A percentile compares a stretch with the other conserved stretches of the same genome.
phyloP scores from a whole-genome alignment of 2,888 invertebrate species.

The Drosophila formosana region DNA sequence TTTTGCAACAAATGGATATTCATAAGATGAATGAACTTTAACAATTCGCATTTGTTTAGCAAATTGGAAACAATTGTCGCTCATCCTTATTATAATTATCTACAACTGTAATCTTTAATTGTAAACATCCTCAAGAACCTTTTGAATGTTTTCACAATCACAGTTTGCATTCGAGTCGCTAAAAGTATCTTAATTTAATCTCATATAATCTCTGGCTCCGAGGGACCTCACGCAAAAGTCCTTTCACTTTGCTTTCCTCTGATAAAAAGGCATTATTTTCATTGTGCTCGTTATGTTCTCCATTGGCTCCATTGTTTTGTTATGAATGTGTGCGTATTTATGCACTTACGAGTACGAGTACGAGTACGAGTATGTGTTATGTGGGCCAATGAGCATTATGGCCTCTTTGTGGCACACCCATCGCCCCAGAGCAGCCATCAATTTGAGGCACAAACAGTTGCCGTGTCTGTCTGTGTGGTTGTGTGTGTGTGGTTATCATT shows the following conservation, averaged over 20 bases:
- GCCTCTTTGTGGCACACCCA: conserved; percentile 29
- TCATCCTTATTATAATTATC: not conserved
- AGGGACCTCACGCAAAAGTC: conserved; percentile 12
- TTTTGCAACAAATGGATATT: not conserved
- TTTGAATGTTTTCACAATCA: not conserved
- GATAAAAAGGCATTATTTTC: conserved; percentile 17
- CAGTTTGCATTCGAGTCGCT: not conserved
- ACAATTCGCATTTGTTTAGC: not conserved
- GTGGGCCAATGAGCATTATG: conserved; percentile 61
- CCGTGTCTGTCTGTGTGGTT: not conserved
- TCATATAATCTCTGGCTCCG: conserved; percentile 19
- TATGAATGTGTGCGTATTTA: conserved; percentile 27
- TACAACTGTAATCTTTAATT: not conserved
- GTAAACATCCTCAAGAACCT: not conserved
- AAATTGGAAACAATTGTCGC: not conserved
- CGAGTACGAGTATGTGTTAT: conserved; percentile 32
- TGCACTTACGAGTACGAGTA: conserved; percentile 21
- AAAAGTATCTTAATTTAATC: conserved; percentile 31
- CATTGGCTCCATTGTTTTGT: conserved; percentile 33
- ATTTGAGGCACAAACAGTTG: conserved; percentile 31
- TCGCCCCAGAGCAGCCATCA: conserved; percentile 28
- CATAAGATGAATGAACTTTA: not conserved
- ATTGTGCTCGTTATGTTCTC: conserved; percentile 31
- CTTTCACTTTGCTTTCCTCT: conserved; percentile 18
- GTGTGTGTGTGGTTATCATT: conserved; percentile 23